Base-by-base conservation (phyloP, 1,140 invertebrate genomes). In the Neodiprion fabricii region DNA sequence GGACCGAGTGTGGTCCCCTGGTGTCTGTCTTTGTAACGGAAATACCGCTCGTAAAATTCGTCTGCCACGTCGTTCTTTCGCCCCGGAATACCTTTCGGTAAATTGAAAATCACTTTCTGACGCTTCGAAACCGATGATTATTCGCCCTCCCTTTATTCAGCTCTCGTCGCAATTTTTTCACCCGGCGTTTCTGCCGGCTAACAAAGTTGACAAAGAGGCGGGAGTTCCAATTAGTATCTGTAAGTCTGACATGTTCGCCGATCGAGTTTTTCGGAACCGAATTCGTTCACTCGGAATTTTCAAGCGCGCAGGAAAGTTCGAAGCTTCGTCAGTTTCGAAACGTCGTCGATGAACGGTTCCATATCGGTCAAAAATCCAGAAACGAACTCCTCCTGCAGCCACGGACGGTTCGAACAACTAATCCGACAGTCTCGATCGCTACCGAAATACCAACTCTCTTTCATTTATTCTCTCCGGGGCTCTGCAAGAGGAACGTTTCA, bases 21-120 rank as follows among this genome's bases (percentile, higher is more conserved):
- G 17, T 47, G 12, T 47, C 40, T 23, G 21, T 47, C 40, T 69
- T 69, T 69, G 67, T 69, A 69, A 61, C 53, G 53, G 53, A 61
- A 61, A 61, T 17, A 14, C 53, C 53, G 11, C 53, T 5, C 5
- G 11, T 5, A 61, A 17, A 61, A 61, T 61, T 12, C 53, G 8
- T 61, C 0, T 5, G 53, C 53, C n/a, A 9, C 3, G n/a, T 61
- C 53, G 53, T 61, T 17, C 53, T 17, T 61, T 14, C 11, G 53
- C 11, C 53, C n/a, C n/a, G 4, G 5, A 61, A 61, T 14, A 14
- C 53, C 53, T 14, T 14, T 17, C 53, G 0, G 3, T 17, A 1
- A 17, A 61, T 61, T 61, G 53, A 9, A 61, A 61, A 61, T 61
- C 53, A 61, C 53, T 12, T 61, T 61, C 53, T 9, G 53, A 61